Conservation (phyloP, 2,113 vertebrate genomes). For the Pseudopipra pipra region DNA sequence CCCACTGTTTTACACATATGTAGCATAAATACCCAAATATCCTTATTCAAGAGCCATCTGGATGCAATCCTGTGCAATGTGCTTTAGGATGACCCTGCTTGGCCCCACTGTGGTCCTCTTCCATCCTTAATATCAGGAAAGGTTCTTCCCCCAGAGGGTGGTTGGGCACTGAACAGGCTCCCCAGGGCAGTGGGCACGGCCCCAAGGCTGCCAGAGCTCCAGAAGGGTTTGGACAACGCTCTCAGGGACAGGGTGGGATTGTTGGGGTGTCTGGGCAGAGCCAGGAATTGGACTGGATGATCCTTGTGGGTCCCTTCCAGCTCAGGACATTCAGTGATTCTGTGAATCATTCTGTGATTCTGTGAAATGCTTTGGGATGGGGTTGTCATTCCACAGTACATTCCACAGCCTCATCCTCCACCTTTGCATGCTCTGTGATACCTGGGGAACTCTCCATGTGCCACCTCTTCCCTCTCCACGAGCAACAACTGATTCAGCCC, state of each 20-base stretch:
- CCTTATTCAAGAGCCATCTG: background rate
- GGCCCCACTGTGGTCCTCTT: background rate
- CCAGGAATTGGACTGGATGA: background rate
- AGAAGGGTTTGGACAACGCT: background rate
- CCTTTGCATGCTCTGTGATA: background rate
- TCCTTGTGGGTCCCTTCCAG: background rate
- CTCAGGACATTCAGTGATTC: background rate
- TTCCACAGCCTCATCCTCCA: background rate
- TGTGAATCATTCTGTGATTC: background rate
- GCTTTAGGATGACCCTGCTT: background rate
- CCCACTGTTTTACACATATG: rapidly evolving
- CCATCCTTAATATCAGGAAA: background rate
- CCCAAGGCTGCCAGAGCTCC: background rate
- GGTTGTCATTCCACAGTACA: rapidly evolving
- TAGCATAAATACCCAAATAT: background rate
- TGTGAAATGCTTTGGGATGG: background rate
- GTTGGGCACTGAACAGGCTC: background rate
- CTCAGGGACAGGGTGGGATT: background rate
- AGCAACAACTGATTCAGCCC: conserved; percentile 12
- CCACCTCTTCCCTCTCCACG: background rate
- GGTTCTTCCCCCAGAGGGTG: background rate
- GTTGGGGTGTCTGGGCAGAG: background rate
- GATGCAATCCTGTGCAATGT: background rate
- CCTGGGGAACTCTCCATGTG: background rate
- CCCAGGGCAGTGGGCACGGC: background rate